Conservation (phyloP, 2,888 invertebrate species). For the Ectobius pallidus region DNA sequence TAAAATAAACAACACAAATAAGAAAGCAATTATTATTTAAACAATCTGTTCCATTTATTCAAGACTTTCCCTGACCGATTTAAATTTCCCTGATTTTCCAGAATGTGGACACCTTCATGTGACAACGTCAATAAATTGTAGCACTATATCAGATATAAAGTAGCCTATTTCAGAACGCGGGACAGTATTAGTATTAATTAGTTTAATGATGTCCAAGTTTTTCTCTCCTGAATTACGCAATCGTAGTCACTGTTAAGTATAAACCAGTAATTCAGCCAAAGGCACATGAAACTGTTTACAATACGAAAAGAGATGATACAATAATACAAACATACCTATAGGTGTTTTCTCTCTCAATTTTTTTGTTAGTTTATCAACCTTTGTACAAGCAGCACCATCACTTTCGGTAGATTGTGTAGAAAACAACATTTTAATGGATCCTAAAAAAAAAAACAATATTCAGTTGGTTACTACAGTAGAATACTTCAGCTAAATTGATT, state of each 20-base stretch:
- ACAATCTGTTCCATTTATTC: no score
- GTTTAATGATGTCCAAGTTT: not conserved
- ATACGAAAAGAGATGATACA: not conserved
- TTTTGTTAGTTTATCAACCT: constrained; percentile 53
- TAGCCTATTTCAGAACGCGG: no score
- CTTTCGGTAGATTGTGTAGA: not conserved
- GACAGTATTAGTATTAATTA: no score
- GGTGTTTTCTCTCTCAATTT: constrained; percentile 70
- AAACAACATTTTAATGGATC: not conserved
- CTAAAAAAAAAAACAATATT: constrained; percentile 5
- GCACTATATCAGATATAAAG: no score
- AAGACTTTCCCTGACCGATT: no score
- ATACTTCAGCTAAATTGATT: no score
- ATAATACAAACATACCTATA: constrained; percentile 51
- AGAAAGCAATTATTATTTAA: no score
- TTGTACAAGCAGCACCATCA: constrained; percentile 33
- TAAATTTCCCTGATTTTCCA: no score
- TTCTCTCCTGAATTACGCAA: not conserved
- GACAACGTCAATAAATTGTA: no score
- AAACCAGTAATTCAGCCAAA: not conserved
- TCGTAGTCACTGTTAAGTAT: not conserved
- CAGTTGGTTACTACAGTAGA: no score
- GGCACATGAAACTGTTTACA: not conserved
- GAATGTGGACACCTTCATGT: no score
- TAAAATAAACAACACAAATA: no score